phyloP scores from a whole-genome alignment of 2,888 invertebrate species.

The Diarsia mendica region DNA sequence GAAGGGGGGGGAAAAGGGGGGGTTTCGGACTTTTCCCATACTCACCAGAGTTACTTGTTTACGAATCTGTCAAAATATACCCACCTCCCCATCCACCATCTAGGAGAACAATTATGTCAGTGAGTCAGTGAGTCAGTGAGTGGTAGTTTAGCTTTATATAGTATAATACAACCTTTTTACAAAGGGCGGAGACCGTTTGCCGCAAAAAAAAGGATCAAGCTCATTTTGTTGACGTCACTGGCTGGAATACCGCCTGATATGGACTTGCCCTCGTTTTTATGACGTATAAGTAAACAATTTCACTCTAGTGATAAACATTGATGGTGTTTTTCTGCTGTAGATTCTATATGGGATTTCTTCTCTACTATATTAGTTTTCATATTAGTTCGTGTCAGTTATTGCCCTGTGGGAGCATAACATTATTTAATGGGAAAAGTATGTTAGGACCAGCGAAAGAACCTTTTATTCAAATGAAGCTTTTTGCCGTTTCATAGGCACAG shows the following conservation, averaged over 20 bases:
- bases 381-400: constrained; percentile 30
- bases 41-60: too few species aligned
- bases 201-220: constrained; percentile 62
- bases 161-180: constrained; percentile 73
- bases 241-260: constrained; percentile 41
- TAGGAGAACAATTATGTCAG: too few species aligned
- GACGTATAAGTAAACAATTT: constrained; percentile 46
- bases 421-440: constrained; percentile 37
- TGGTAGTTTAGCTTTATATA: too few species aligned
- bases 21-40: too few species aligned
- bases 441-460: constrained; percentile 8
- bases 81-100: too few species aligned
- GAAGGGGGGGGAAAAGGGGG: too few species aligned
- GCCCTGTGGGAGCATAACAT: constrained; percentile 7
- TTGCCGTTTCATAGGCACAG: neutral
- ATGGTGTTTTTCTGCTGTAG: constrained; percentile 39
- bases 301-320: constrained; percentile 45
- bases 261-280: constrained; percentile 51
- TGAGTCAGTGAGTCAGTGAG: too few species aligned
- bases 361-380: constrained; percentile 28
- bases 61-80: too few species aligned
- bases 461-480: constrained; percentile 38
- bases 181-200: constrained; percentile 56
- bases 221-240: constrained; percentile 57
- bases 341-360: constrained; percentile 18